Percentiles rank a stretch among this genome's conserved stretches.
Conservation (phyloP, 2,888 invertebrate genomes). For the Entomobrya multifasciata region DNA sequence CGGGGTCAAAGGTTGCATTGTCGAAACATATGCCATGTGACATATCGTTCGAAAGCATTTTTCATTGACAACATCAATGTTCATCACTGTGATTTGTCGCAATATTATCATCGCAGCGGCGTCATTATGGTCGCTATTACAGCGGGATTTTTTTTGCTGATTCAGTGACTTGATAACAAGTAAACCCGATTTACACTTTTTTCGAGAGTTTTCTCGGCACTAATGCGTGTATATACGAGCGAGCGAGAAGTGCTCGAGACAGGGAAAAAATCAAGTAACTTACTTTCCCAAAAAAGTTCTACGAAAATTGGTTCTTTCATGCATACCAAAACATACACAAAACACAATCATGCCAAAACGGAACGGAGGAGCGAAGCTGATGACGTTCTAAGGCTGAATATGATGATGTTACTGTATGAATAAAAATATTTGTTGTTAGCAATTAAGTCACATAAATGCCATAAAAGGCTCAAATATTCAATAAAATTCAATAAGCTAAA, state of each 20-base stretch:
- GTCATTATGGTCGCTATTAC: no score
- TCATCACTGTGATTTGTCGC: no score
- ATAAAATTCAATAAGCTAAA: no score
- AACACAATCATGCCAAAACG: not conserved
- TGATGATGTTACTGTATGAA: constrained; percentile 36
- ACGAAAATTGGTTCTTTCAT: constrained; percentile 14
- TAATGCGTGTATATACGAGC: not conserved
- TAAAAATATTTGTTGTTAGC: constrained; percentile 39
- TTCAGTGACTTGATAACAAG: constrained; percentile 46
- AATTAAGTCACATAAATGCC: constrained; percentile 29
- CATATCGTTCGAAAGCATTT: no score
- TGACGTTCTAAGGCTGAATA: constrained; percentile 20
- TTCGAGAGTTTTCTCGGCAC: not conserved
- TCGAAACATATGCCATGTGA: no score
- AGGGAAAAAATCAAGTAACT: no score
- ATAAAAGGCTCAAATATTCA: no score
- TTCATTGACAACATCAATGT: no score
- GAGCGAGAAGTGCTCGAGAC: no score
- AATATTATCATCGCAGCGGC: no score
- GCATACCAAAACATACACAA: not conserved
- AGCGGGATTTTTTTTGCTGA: no score
- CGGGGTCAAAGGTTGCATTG: no score
- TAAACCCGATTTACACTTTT: constrained; percentile 56
- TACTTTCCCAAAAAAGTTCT: constrained; percentile 22
- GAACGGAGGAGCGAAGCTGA: not conserved